These are phyloP conservation scores for Molossus alvarezi DNA, from an alignment of 2,797 vertebrate genomes.

Conservation along the genomic window DNA sequence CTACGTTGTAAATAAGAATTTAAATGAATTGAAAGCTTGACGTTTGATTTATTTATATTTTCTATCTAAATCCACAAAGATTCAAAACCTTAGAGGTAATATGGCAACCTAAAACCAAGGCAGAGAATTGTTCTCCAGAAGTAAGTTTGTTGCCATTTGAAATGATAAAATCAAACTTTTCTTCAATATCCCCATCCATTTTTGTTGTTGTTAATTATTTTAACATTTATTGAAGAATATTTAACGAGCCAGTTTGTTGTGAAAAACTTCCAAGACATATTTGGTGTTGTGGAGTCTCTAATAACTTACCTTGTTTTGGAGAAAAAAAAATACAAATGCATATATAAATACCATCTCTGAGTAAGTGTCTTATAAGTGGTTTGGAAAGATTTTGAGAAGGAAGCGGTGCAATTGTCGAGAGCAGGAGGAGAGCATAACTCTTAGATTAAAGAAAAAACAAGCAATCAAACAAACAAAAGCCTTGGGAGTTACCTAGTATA, in stretches of 20 bases:
- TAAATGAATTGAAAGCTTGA: neutral
- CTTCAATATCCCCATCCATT: neutral
- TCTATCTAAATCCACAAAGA: conserved; percentile 2
- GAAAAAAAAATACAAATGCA: neutral
- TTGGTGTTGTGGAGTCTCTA: neutral
- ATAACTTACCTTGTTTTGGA: neutral
- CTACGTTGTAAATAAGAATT: neutral
- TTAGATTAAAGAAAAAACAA: neutral
- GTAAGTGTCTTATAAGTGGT: neutral
- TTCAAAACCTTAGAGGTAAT: neutral
- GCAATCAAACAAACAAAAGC: neutral
- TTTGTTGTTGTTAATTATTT: conserved; percentile 12
- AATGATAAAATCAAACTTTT: neutral
- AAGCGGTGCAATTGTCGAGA: neutral
- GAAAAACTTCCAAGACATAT: neutral
- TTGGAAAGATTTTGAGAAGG: conserved; percentile 16
- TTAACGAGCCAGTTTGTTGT: neutral
- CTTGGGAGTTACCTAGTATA: neutral
- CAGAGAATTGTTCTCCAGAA: neutral
- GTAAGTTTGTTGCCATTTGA: conserved; percentile 9
- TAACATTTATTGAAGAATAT: neutral
- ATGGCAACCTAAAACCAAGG: neutral
- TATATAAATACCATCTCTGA: neutral
- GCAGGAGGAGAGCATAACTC: neutral
- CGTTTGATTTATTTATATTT: neutral